These are phyloP conservation scores for Hucho hucho DNA, from an alignment of 2,113 vertebrate species.

Conservation along the genomic window DNA sequence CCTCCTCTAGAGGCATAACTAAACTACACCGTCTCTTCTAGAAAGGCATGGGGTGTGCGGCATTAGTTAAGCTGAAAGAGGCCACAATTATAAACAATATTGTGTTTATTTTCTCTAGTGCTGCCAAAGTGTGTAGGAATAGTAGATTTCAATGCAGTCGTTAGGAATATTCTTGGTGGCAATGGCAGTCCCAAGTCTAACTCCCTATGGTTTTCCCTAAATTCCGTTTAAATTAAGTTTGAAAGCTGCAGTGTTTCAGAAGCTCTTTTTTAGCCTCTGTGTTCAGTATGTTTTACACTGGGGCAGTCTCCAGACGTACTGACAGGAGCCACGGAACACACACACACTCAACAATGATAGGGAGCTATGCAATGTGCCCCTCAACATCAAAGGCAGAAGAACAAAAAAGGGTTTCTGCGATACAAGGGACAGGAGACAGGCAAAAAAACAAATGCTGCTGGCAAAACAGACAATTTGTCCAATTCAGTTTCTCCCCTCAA, in stretches of 20 bases:
- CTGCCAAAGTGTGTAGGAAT: too few species aligned
- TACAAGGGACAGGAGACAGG: slow-evolving; percentile 26
- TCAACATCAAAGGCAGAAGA: slow-evolving; percentile 44
- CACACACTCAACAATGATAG: slow-evolving; percentile 29
- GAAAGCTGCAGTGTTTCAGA: background rate
- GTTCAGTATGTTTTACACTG: background rate
- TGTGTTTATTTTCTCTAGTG: too few species aligned
- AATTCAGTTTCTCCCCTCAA: slow-evolving; percentile 36
- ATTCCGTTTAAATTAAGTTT: background rate
- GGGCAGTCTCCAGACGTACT: slow-evolving; percentile 20
- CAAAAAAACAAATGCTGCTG: slow-evolving; percentile 25
- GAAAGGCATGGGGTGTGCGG: background rate
- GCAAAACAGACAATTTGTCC: slow-evolving; percentile 44
- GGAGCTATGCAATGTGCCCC: slow-evolving; percentile 31
- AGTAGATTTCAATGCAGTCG: too few species aligned
- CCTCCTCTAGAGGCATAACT: background rate
- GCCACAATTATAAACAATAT: too few species aligned
- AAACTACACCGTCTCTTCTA: background rate
- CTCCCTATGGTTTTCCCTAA: background rate
- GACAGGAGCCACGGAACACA: slow-evolving; percentile 10
- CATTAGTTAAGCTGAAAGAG: background rate
- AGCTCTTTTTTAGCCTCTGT: slow-evolving; percentile 4
- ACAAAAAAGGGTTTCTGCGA: slow-evolving; percentile 30
- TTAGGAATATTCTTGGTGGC: too few species aligned
- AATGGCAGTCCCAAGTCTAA: background rate